Base-by-base conservation (phyloP, 64 coral and sea anemone genomes). In the Porites lutea region DNA sequence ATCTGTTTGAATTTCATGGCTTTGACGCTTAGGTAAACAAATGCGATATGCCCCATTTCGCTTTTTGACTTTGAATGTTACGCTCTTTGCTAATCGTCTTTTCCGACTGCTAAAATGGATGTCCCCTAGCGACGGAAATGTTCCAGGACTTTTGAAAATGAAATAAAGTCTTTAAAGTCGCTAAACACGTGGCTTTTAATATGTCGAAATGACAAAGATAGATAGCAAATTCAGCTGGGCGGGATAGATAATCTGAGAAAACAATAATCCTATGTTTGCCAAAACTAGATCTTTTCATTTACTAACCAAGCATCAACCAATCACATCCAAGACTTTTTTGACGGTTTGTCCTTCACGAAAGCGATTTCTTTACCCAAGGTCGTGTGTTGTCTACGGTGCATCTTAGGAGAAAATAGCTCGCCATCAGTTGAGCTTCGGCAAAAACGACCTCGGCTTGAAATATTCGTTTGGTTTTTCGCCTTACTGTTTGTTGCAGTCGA, bases 231-330 rank as follows among this genome's bases (percentile, higher is more conserved):
- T 74, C 73, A 74, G 86, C 69, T 88, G 86, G 86, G 15, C 48
- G 86, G 44, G 67, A 44, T 88, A 78, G 71, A 91, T 91, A 95
- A 90, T 95, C 88, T 79, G 89, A 46, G 89, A 97, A 97, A 97
- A 97, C 95, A 97, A 94, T 93, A 94, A 94, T 94, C 65, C 80
- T 77, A 94, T 97, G 95, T 97, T 97, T 97, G 89, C 95, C 72
- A 88, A 89, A 97, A 82, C 93, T 90, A 97, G 93, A 90, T 70
- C 77, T 64, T 76, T 78, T 89, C 90, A 94, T 91, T 88, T 82
- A 82, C 70, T 91, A 46, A 86, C 87, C 58, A 21, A 37, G 64
- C 13, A 52, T 58, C 62, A 83, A 50, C 95, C 95, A 97, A 97
- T 97, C 95, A 94, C n/a, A 94, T 21, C 16, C 47, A 49, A 23